Evolutionary conservation across 2,113 vertebrate genomes (phyloP).

Genomic region (Myiozetetes cayanensis): DNA sequence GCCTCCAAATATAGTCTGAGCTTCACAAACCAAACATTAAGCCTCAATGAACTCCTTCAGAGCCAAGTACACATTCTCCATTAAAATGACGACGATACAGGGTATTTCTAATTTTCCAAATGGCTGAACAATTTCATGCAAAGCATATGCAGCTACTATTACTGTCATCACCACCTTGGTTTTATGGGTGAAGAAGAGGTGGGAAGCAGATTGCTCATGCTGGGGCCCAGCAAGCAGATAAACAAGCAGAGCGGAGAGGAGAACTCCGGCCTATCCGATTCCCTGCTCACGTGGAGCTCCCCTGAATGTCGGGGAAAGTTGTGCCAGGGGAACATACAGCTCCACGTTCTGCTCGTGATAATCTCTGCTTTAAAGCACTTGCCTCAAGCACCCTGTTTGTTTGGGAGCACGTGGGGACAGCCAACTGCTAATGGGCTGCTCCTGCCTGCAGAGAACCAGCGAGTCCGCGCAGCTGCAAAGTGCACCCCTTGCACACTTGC

Average conservation of each 20-base stretch:
- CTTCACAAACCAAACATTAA: slow-evolving; percentile 35
- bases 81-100: not conserved
- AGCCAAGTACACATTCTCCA: not conserved
- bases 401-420: not conserved
- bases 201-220: not conserved
- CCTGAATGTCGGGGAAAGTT: not conserved
- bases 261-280: not conserved
- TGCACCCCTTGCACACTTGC: not conserved
- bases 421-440: not conserved
- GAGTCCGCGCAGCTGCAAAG: not conserved
- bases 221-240: not conserved
- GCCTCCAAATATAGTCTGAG: slow-evolving; percentile 39
- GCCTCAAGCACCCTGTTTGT: not conserved
- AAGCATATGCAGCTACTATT: not conserved
- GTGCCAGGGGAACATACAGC: slow-evolving; percentile 21
- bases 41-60: slow-evolving; percentile 3
- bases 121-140: not conserved
- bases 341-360: slow-evolving; percentile 8
- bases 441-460: not conserved
- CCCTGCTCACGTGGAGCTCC: not conserved
- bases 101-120: not conserved
- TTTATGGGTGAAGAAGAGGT: slow-evolving; percentile 16
- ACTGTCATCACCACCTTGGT: not conserved
- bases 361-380: not conserved
- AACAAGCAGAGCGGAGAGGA: not conserved